These are phyloP conservation scores for Aselliscus stoliczkanus DNA, from an alignment of 2,797 vertebrate genomes.

Conservation along the genomic window DNA sequence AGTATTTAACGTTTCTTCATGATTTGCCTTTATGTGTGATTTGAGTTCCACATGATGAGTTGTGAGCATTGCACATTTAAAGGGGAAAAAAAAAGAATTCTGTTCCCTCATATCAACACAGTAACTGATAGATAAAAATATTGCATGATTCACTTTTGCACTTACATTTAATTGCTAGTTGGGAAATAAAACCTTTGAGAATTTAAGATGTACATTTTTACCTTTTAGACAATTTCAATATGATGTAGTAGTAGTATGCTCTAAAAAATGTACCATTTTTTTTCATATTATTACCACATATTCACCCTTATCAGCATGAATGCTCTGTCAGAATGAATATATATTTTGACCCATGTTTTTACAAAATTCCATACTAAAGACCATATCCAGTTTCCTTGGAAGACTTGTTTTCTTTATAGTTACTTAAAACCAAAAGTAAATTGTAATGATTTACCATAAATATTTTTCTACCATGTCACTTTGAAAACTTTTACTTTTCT, in stretches of 20 bases:
- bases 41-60: slow-evolving; percentile 69
- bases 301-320: neutral
- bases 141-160: slow-evolving; percentile 69
- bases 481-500: slow-evolving; percentile 50
- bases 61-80: slow-evolving; percentile 60
- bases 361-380: neutral
- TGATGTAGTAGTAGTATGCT: slow-evolving; percentile 31
- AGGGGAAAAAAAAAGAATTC: neutral
- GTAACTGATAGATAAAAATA: slow-evolving; percentile 54
- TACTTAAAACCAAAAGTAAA: slow-evolving; percentile 12
- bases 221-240: slow-evolving; percentile 58
- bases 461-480: slow-evolving; percentile 15
- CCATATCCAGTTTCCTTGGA: slow-evolving; percentile 2
- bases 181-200: slow-evolving; percentile 61
- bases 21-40: slow-evolving; percentile 68
- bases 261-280: slow-evolving; percentile 40
- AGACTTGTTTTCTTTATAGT: neutral
- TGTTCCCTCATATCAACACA: slow-evolving; percentile 36
- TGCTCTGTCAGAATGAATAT: slow-evolving; percentile 62
- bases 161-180: slow-evolving; percentile 69
- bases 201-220: slow-evolving; percentile 67
- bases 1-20: slow-evolving; percentile 60
- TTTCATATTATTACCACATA: slow-evolving; percentile 22
- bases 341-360: slow-evolving; percentile 56
- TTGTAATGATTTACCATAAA: slow-evolving; percentile 21